Percentiles rank a stretch among this genome's conserved stretches.
Evolutionary conservation across 2,888 invertebrate species (phyloP).

Genomic region (Thelaira solivaga): DNA sequence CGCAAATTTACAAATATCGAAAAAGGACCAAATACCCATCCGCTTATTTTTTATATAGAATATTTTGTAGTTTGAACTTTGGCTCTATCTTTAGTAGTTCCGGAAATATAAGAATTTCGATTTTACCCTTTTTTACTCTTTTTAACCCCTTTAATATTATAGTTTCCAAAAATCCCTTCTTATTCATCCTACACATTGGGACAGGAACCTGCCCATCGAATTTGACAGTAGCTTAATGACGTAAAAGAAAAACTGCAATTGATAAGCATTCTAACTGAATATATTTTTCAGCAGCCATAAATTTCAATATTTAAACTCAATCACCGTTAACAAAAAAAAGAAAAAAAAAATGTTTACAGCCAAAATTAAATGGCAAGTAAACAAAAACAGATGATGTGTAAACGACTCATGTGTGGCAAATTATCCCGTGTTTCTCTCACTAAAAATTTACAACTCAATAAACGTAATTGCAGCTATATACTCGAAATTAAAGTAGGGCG

Average conservation of each 20-base stretch:
- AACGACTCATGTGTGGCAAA: slow-evolving; percentile 8
- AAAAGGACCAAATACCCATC: too few relatives aligned
- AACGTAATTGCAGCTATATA: background rate
- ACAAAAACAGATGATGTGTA: slow-evolving; percentile 27
- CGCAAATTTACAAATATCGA: too few relatives aligned
- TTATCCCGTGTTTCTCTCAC: background rate
- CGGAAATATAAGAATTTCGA: too few relatives aligned
- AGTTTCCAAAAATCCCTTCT: too few relatives aligned
- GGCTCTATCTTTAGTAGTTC: too few relatives aligned
- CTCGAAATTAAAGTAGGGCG: too few relatives aligned
- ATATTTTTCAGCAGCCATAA: background rate
- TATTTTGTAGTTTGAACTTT: too few relatives aligned
- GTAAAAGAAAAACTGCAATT: background rate
- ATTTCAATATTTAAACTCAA: background rate
- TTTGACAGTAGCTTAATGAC: background rate
- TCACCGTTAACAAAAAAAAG: background rate
- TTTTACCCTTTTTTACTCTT: too few relatives aligned
- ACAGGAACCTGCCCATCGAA: background rate
- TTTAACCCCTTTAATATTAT: too few relatives aligned
- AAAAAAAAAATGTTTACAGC: background rate
- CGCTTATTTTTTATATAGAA: too few relatives aligned
- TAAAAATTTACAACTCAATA: background rate
- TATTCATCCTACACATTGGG: too few relatives aligned
- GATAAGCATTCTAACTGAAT: background rate
- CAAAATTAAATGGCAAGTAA: slow-evolving; percentile 23